Base-by-base conservation (phyloP, 1,140 invertebrate species). In the Pseudomyrmex dendroicus region DNA sequence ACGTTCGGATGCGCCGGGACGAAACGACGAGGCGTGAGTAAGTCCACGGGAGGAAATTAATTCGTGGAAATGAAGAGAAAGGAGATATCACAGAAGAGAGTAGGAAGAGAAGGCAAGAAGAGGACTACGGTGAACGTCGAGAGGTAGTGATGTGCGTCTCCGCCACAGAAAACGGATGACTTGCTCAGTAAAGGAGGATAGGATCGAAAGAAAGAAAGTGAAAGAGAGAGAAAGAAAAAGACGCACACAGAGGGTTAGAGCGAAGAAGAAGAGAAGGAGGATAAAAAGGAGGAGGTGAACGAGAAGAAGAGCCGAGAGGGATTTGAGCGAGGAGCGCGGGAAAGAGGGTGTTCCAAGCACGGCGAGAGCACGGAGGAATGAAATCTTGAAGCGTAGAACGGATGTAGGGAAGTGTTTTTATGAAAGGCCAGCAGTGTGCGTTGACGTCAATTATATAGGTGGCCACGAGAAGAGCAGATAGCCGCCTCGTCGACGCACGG, bases 361-460 rank as follows among this genome's bases (percentile, higher is more conserved):
- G 48, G 59, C 56, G 78, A 68, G 73, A 67, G 68, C 73, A 86
- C 84, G 77, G 85, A 87, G 87, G 78, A 88, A 85, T 89, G 83
- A 88, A 89, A 89, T 88, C 86, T 87, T 88, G 83, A 67, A 86
- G 87, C 87, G 73, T 84, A 85, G 64, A 89, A 89, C 86, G 92
- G 92, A 93, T 93, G 92, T 93, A 91, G 92, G 92, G 92, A 93
- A 92, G 93, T 94, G 93, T 94, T 93, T 93, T 94, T 93, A 93
- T 94, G 92, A 94, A 94, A 93, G 93, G 89, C 91, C 87, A 91
- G 92, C 92, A 93, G 92, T 93, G 85, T 93, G 91, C 90, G 91
- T 93, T 92, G 93, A 93, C 92, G 93, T 93, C 92, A 94, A 94
- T 93, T 94, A 92, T 93, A 92, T 93, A 94, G 93, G 93, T 94